Evolutionary conservation across 2,113 vertebrate genomes (phyloP), one percentile per base, ranked within the genome.

Genomic region (Neolamprologus brichardi): DNA sequence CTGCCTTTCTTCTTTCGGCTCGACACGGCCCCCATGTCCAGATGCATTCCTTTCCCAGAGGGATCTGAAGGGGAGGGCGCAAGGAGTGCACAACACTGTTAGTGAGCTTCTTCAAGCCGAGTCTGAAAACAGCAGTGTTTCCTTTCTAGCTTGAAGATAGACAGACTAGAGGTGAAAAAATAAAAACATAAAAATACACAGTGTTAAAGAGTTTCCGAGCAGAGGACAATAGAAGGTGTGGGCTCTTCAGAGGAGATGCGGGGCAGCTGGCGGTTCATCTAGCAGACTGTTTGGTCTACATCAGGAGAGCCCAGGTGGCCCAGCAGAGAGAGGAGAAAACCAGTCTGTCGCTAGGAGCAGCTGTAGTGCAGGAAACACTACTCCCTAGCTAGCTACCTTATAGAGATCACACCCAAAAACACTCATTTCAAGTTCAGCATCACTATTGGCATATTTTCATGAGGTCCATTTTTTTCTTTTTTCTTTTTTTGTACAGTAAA

Each of bases 381-480:
- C 84, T 79, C 84, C 54, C 64, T 77, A 91, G 67, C 78, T 87
- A 87, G 85, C 89, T 91, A 90, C 87, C 87, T 87, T 87, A 58
- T 37, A 46, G 44, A 79, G 53, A 18, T 86, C 90, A 90, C 87
- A 91, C 88, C 91, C 84, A 79, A 84, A 88, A 90, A 88, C 87
- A 92, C 90, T 87, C 54, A 87, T 81, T 92, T 89, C 89, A 89
- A 90, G 86, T 88, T 94, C 89, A 86, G 82, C 64, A 56, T 94
- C 92, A 91, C 88, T 87, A 90, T 79, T 91, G 89, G 92, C 90
- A 92, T 93, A 91, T 93, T 94, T 83, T 91, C 81, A 89, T 86
- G 80, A 92, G 89, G 89, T 91, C 67, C 67, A 62, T 62, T 34
- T 64, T 58, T 58, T 56, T 56, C 77, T 54, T 78, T 85, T 88